Evolutionary conservation across 2,888 invertebrate species (phyloP).

Genomic region (Apoda limacodes): DNA sequence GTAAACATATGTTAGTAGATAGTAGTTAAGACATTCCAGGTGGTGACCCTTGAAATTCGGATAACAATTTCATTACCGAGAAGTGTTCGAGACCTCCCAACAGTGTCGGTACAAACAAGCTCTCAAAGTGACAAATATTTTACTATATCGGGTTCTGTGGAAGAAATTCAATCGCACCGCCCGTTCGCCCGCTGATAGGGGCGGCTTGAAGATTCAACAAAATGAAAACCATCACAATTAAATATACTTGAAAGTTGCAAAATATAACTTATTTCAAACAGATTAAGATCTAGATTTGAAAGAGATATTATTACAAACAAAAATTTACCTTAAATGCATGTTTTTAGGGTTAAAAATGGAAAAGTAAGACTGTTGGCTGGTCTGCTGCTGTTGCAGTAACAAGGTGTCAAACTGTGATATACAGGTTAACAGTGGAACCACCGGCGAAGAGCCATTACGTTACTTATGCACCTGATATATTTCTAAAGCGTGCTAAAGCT

Average conservation of each 20-base stretch:
- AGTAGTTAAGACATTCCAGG: too few species aligned
- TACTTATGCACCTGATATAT: too few species aligned
- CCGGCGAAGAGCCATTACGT: constrained; percentile 33
- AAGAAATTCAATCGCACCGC: constrained; percentile 50
- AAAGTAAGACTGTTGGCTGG: too few species aligned
- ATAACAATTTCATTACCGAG: constrained; percentile 38
- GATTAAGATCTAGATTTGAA: constrained; percentile 13
- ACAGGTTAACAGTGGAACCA: constrained; percentile 48
- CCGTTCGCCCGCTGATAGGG: constrained; percentile 36
- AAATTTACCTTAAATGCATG: constrained; percentile 3
- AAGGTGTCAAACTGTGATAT: constrained; percentile 51
- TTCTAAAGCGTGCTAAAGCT: too few species aligned
- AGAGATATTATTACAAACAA: constrained; percentile 1
- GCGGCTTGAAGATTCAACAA: constrained; percentile 27
- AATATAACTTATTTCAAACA: not conserved
- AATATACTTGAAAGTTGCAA: constrained; percentile 3
- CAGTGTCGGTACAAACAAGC: constrained; percentile 28
- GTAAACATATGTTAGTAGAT: too few species aligned
- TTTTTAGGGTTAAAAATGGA: constrained; percentile 13
- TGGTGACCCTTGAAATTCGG: too few species aligned
- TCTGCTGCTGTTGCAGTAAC: too few species aligned
- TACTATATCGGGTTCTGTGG: constrained; percentile 35
- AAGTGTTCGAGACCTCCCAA: constrained; percentile 41
- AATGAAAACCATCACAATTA: constrained; percentile 17
- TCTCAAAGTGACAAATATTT: constrained; percentile 33